These are phyloP conservation scores for Lottia scabra DNA, from an alignment of 2,888 invertebrate genomes.

Conservation along the genomic window DNA sequence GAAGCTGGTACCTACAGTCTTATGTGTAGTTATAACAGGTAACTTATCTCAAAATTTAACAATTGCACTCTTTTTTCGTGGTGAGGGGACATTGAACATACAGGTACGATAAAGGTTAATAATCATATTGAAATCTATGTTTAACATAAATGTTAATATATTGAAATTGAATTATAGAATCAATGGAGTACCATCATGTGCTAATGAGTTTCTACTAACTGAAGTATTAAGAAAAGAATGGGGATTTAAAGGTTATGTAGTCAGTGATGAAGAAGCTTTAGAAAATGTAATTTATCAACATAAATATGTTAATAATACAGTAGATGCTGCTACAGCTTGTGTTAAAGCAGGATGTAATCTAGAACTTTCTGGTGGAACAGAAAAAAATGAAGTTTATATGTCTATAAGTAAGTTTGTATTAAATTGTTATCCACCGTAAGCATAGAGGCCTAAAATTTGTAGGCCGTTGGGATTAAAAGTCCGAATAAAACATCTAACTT, in stretches of 20 bases:
- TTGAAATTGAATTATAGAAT: too few species aligned
- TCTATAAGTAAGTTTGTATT: background rate
- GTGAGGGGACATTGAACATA: too few species aligned
- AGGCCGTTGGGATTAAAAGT: too few species aligned
- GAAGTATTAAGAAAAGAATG: conserved; percentile 42
- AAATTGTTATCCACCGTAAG: too few species aligned
- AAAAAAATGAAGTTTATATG: background rate
- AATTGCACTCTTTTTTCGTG: conserved; percentile 36
- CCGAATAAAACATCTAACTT: too few species aligned
- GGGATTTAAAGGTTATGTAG: conserved; percentile 45
- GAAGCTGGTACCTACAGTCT: conserved; percentile 57
- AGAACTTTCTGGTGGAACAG: background rate
- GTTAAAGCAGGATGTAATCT: conserved; percentile 27
- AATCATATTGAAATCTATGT: too few species aligned
- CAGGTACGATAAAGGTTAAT: too few species aligned
- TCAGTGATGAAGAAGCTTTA: conserved; percentile 44
- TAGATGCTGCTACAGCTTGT: conserved; percentile 21
- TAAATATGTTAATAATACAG: conserved; percentile 22
- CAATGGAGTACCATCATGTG: conserved; percentile 48
- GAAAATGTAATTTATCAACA: conserved; percentile 27
- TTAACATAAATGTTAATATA: too few species aligned
- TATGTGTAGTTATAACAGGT: conserved; percentile 66
- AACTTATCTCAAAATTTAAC: too few species aligned
- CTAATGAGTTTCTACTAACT: conserved; percentile 40
- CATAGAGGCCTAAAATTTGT: too few species aligned